Evolutionary conservation across 2,888 invertebrate genomes (phyloP).

Genomic region (Venustoraphidia nigricollis): DNA sequence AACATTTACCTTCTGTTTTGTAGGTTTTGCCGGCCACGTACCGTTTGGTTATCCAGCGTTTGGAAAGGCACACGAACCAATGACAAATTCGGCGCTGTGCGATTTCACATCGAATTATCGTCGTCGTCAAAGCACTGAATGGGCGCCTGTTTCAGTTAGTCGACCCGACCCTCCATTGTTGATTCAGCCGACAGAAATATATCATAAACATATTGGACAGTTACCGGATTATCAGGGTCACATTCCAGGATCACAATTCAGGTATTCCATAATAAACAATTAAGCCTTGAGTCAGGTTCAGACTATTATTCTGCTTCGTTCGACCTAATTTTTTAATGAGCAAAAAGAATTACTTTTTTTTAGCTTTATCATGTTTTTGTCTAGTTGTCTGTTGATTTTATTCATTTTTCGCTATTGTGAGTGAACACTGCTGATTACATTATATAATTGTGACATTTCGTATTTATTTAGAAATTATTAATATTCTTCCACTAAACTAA

Average conservation of each 20-base stretch:
- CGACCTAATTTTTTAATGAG: too few relatives aligned
- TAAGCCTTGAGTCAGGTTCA: too few relatives aligned
- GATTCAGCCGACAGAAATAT: constrained; percentile 43
- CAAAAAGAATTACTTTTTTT: too few relatives aligned
- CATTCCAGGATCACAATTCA: constrained; percentile 56
- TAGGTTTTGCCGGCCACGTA: constrained; percentile 50
- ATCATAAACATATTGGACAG: constrained; percentile 58
- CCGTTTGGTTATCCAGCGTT: constrained; percentile 49
- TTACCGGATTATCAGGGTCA: constrained; percentile 65
- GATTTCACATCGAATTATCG: constrained; percentile 64
- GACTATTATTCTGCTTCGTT: too few relatives aligned
- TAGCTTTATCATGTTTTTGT: too few relatives aligned
- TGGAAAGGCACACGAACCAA: constrained; percentile 44
- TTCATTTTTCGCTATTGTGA: too few relatives aligned
- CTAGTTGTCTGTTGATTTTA: too few relatives aligned
- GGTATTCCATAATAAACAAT: constrained; percentile 25
- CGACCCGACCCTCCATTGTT: constrained; percentile 32
- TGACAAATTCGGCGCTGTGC: constrained; percentile 54
- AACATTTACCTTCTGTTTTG: constrained; percentile 9
- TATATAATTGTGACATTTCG: too few relatives aligned
- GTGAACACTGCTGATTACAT: too few relatives aligned
- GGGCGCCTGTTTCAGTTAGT: constrained; percentile 51
- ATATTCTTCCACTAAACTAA: too few relatives aligned
- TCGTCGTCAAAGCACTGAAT: constrained; percentile 53
- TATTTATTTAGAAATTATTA: too few relatives aligned